phyloP scores from a whole-genome alignment of 1,140 invertebrate species.

The Idris sp. region DNA sequence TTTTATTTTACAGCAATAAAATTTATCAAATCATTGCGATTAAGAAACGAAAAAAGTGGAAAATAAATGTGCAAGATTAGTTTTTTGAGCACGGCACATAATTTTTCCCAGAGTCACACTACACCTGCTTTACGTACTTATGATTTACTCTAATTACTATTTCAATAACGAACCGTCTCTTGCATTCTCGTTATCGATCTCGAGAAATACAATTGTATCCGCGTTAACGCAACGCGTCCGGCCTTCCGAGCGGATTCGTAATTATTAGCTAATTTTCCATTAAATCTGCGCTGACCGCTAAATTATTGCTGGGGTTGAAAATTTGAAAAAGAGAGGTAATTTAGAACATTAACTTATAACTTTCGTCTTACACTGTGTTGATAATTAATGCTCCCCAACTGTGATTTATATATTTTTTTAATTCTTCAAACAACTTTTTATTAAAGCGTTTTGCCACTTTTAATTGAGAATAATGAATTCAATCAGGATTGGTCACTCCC shows the following conservation, averaged over 20 bases:
- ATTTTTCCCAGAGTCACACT: slow-evolving; percentile 68
- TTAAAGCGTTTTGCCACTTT: too few species aligned
- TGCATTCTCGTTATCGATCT: slow-evolving; percentile 78
- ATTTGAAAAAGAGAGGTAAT: slow-evolving; percentile 46
- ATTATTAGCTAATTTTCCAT: slow-evolving; percentile 77
- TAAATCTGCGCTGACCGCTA: slow-evolving; percentile 75
- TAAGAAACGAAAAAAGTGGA: too few species aligned
- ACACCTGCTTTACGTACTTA: slow-evolving; percentile 67
- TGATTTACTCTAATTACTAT: slow-evolving; percentile 79
- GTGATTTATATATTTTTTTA: slow-evolving; percentile 4
- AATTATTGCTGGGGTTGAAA: slow-evolving; percentile 67
- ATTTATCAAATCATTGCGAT: too few species aligned
- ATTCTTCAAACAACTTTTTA: too few species aligned
- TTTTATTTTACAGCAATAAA: too few species aligned
- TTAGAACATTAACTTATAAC: slow-evolving; percentile 42
- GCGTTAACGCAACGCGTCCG: slow-evolving; percentile 73
- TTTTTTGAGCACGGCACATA: not conserved
- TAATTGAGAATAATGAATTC: slow-evolving; percentile 43
- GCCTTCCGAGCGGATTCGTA: slow-evolving; percentile 60
- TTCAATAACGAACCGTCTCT: slow-evolving; percentile 76
- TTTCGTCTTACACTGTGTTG: slow-evolving; percentile 28
- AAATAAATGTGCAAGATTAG: too few species aligned
- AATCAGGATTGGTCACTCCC: slow-evolving; percentile 37
- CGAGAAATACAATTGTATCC: slow-evolving; percentile 75
- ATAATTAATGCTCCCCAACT: slow-evolving; percentile 18